Percentiles rank a stretch among this genome's conserved stretches.
These are phyloP conservation scores for Creontiades dilutus DNA, from an alignment of 2,888 invertebrate genomes.

Conservation along the genomic window DNA sequence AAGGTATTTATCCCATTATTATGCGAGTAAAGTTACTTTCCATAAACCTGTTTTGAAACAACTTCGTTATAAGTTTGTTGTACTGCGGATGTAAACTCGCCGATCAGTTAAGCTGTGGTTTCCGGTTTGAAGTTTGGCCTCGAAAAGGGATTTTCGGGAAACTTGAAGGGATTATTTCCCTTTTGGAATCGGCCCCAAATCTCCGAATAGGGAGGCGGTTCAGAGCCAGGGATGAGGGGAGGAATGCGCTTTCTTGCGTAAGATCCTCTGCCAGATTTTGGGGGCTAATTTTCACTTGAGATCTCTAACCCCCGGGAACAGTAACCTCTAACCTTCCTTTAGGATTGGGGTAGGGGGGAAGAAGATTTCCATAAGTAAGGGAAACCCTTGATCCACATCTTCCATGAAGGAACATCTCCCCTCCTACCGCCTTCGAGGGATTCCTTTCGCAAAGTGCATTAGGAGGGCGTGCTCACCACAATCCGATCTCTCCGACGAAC, in stretches of 20 bases:
- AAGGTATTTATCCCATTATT: constrained; percentile 58
- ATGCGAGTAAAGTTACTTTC: constrained; percentile 61
- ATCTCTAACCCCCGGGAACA: constrained; percentile 59
- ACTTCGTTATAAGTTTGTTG: constrained; percentile 70
- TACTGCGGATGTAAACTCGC: constrained; percentile 61
- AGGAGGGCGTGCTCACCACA: constrained; percentile 61
- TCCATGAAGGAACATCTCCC: neutral
- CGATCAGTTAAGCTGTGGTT: constrained; percentile 69
- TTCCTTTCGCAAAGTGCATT: constrained; percentile 62
- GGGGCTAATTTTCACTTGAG: constrained; percentile 66
- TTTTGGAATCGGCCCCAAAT: constrained; percentile 24
- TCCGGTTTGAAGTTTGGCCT: constrained; percentile 69
- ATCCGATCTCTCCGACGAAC: constrained; percentile 68
- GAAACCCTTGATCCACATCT: constrained; percentile 57
- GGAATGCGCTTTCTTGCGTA: constrained; percentile 61
- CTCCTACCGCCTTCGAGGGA: constrained; percentile 2
- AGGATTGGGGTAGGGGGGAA: constrained; percentile 4
- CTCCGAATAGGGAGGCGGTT: neutral
- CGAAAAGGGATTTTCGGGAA: constrained; percentile 56
- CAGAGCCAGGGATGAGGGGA: neutral
- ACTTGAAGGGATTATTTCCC: constrained; percentile 67
- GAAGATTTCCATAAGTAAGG: constrained; percentile 64
- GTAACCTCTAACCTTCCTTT: constrained; percentile 40
- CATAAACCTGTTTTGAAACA: constrained; percentile 70
- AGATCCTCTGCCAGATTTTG: constrained; percentile 3